phyloP scores from a whole-genome alignment of 2,113 vertebrate genomes.

The Platysternon megacephalum region DNA sequence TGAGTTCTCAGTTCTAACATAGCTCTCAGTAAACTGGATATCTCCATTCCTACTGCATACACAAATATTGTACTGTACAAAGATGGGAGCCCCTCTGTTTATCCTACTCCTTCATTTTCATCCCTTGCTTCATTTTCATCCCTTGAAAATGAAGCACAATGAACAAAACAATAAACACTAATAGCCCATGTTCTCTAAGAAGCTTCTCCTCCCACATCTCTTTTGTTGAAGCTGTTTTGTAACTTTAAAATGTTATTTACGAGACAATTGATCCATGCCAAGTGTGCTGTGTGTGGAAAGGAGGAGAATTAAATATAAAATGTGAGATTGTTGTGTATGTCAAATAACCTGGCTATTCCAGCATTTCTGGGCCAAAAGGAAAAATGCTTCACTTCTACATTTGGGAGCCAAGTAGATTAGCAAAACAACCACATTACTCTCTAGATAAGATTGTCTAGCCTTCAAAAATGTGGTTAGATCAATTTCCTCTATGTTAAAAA shows the following conservation, averaged over 20 bases:
- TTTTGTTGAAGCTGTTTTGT: rapidly evolving
- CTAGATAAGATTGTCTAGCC: neutral
- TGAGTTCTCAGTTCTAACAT: neutral
- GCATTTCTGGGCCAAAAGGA: neutral
- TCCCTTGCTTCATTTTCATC: neutral
- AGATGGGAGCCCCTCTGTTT: neutral
- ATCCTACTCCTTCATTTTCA: neutral
- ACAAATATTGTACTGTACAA: neutral
- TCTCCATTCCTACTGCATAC: neutral
- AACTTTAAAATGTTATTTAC: neutral
- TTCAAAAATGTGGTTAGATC: neutral
- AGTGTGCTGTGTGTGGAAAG: neutral
- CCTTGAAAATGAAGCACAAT: neutral
- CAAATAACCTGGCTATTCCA: neutral
- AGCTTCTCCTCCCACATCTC: neutral
- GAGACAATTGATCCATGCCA: neutral
- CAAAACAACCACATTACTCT: neutral
- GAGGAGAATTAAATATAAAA: neutral
- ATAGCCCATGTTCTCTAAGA: neutral
- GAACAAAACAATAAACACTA: neutral
- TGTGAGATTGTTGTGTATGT: neutral
- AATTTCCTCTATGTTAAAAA: neutral
- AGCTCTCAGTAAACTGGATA: neutral
- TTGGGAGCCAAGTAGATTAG: neutral
- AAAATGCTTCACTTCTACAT: neutral